phyloP scores from a whole-genome alignment of 1,140 invertebrate genomes.

The Lasioglossum albipes region DNA sequence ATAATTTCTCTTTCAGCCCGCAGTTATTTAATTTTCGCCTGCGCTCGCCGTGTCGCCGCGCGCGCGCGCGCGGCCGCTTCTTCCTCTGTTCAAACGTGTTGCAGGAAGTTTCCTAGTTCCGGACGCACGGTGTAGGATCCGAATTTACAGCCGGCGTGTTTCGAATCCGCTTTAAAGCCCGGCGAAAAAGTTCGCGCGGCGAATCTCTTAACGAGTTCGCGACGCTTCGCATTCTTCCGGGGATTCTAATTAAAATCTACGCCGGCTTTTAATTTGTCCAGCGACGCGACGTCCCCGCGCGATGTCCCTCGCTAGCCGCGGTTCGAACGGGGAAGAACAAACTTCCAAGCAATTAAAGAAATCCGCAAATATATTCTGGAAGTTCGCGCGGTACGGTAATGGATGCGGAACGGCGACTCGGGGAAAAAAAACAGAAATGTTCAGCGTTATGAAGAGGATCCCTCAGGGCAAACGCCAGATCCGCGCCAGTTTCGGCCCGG shows the following conservation, averaged over 20 bases:
- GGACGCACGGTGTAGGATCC: too few relatives aligned
- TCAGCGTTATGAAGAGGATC: background rate
- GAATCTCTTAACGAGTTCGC: background rate
- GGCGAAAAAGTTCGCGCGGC: background rate
- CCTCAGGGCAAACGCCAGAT: background rate
- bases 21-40: too few relatives aligned
- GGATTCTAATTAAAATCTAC: background rate
- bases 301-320: background rate
- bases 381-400: background rate
- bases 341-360: background rate
- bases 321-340: background rate
- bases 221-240: background rate
- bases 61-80: too few relatives aligned
- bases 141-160: background rate
- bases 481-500: background rate
- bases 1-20: too few relatives aligned
- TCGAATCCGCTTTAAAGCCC: background rate
- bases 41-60: too few relatives aligned
- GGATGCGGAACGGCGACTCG: background rate
- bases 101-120: too few relatives aligned
- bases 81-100: too few relatives aligned
- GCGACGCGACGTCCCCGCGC: too few relatives aligned
- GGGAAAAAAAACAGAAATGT: background rate
- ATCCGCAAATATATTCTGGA: background rate
- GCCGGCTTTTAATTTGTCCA: background rate